phyloP scores from a whole-genome alignment of 2,113 vertebrate genomes.

The Polypterus senegalus region DNA sequence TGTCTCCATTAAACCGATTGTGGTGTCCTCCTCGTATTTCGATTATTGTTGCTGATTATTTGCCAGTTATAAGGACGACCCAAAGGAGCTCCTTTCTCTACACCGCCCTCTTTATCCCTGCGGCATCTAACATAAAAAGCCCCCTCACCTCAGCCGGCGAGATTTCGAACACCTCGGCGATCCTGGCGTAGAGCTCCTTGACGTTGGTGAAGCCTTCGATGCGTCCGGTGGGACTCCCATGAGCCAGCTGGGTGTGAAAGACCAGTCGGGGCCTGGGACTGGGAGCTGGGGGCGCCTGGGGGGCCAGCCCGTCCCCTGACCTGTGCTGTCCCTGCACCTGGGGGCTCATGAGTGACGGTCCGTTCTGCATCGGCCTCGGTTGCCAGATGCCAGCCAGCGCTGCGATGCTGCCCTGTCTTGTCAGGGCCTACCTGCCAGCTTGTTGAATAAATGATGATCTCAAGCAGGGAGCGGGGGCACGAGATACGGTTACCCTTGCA shows the following conservation, averaged over 20 bases:
- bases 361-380: constrained; percentile 41
- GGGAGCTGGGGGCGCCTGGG: constrained; percentile 29
- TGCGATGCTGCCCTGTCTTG: constrained; percentile 24
- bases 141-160: constrained; percentile 78
- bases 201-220: constrained; percentile 95
- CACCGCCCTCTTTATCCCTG: too few relatives aligned
- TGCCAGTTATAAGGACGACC: too few relatives aligned
- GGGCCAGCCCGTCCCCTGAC: constrained; percentile 28
- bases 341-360: constrained; percentile 42
- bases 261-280: constrained; percentile 65
- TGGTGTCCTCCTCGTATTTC: too few relatives aligned
- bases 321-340: constrained; percentile 44
- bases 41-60: too few relatives aligned
- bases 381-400: constrained; percentile 3
- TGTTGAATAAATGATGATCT: constrained; percentile 68
- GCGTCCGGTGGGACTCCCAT: constrained; percentile 79
- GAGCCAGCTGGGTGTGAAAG: constrained; percentile 91
- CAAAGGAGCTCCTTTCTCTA: too few relatives aligned
- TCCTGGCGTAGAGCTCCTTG: constrained; percentile 89
- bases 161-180: constrained; percentile 87
- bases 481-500: constrained; percentile 20
- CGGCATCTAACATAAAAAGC: too few relatives aligned
- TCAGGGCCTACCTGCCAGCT: constrained; percentile 2
- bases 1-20: too few relatives aligned
- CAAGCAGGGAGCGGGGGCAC: constrained; percentile 48